phyloP scores from a whole-genome alignment of 2,113 vertebrate genomes.

The Brienomyrus longianalis region DNA sequence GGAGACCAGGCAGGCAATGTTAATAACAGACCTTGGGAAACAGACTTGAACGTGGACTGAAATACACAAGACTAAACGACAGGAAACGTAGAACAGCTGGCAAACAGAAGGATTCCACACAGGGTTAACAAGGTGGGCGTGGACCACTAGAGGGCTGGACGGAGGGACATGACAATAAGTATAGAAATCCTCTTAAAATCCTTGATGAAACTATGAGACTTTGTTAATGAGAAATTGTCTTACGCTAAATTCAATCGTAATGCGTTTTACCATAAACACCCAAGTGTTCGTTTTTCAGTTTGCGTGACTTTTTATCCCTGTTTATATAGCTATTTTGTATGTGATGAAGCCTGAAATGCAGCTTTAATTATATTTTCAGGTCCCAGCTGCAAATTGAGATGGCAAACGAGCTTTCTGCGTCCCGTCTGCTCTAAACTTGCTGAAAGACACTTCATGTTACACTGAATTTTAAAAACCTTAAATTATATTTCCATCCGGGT shows the following conservation, averaged over 20 bases:
- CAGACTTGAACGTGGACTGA: no score
- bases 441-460: background rate
- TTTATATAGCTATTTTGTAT: background rate
- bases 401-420: background rate
- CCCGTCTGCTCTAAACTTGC: background rate
- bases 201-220: background rate
- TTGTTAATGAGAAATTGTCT: background rate
- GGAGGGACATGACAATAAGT: background rate
- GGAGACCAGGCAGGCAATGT: no score
- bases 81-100: no score
- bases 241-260: background rate
- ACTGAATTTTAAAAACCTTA: background rate
- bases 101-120: no score
- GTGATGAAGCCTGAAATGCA: background rate
- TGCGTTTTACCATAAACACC: background rate
- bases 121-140: no score
- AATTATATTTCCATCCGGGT: background rate
- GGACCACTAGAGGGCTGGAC: no score
- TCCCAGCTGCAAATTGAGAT: background rate
- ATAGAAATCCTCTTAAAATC: background rate
- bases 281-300: background rate
- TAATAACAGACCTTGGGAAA: no score
- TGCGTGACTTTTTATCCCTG: background rate
- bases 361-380: background rate
- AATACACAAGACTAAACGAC: no score